These are phyloP conservation scores for Cantharis rufa DNA, from an alignment of 2,888 invertebrate species.

Conservation along the genomic window DNA sequence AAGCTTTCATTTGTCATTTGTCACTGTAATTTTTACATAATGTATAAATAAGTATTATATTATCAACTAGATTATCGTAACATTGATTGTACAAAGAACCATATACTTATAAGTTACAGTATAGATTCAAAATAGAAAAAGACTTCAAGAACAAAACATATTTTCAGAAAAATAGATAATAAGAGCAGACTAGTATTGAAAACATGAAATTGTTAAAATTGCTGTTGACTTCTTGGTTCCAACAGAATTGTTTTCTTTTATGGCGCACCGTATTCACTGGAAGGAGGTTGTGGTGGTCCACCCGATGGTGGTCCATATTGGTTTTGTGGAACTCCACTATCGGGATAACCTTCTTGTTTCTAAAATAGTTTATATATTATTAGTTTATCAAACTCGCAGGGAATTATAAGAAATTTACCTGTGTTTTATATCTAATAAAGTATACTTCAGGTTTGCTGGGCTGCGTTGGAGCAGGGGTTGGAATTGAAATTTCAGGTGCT, in stretches of 20 bases:
- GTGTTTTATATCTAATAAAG: slow-evolving; percentile 87
- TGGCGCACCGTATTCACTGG: slow-evolving; percentile 67
- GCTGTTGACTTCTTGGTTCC: neutral
- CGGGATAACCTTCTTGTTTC: slow-evolving; percentile 54
- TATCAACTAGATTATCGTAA: neutral
- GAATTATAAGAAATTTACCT: slow-evolving; percentile 59
- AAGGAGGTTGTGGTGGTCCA: slow-evolving; percentile 49
- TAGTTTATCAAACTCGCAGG: neutral
- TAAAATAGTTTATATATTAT: slow-evolving; percentile 26
- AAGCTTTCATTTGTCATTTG: slow-evolving; percentile 19
- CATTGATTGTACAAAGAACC: neutral
- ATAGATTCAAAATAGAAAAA: neutral
- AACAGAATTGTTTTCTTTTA: slow-evolving; percentile 39
- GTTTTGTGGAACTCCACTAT: slow-evolving; percentile 53
- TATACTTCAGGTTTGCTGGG: slow-evolving; percentile 89
- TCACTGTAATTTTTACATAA: slow-evolving; percentile 10
- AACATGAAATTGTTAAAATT: neutral
- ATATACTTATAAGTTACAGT: neutral
- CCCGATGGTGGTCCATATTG: slow-evolving; percentile 58
- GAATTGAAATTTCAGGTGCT: slow-evolving; percentile 77
- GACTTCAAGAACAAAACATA: neutral
- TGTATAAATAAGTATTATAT: neutral
- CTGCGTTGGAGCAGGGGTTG: slow-evolving; percentile 80
- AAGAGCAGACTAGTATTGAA: neutral
- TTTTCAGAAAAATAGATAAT: neutral